A percentile compares a stretch with the other conserved stretches of the same genome.
phyloP scores from a whole-genome alignment of 2,888 invertebrate species.

The Hemistola chrysoprasaria region DNA sequence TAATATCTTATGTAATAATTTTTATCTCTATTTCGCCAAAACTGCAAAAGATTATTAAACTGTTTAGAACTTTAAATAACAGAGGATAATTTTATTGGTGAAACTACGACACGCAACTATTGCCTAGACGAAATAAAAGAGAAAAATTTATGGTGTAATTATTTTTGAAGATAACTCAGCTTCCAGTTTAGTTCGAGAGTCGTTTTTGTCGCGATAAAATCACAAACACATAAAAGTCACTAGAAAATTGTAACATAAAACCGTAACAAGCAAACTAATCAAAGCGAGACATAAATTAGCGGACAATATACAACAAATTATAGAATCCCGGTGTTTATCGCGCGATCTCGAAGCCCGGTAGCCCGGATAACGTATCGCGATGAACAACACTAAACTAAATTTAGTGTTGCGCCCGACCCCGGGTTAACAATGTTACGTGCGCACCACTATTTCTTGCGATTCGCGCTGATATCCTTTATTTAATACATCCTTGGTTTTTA shows the following conservation, averaged over 20 bases:
- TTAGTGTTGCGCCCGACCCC: conserved; percentile 57
- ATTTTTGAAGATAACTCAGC: background rate
- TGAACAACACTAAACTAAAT: conserved; percentile 71
- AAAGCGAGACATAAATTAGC: conserved; percentile 42
- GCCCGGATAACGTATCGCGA: conserved; percentile 63
- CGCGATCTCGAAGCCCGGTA: conserved; percentile 60
- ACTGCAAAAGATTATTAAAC: too few relatives aligned
- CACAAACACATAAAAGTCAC: conserved; percentile 2
- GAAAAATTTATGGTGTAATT: conserved; percentile 3
- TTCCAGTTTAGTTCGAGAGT: too few relatives aligned
- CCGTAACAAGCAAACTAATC: conserved; percentile 15
- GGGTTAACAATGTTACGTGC: conserved; percentile 64
- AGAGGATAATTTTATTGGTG: too few relatives aligned
- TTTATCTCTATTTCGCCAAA: too few relatives aligned
- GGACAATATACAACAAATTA: conserved; percentile 58
- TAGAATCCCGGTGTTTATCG: conserved; percentile 50
- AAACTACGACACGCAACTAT: too few relatives aligned
- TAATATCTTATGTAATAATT: too few relatives aligned
- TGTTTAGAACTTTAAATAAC: too few relatives aligned
- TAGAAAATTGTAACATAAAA: conserved; percentile 4
- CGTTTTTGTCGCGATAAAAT: background rate
- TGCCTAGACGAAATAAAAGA: too few relatives aligned
- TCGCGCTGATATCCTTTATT: conserved; percentile 50
- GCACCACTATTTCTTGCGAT: conserved; percentile 65
- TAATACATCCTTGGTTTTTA: conserved; percentile 26